Conservation (phyloP, 2,888 invertebrate genomes). For the Ormia ochracea region DNA sequence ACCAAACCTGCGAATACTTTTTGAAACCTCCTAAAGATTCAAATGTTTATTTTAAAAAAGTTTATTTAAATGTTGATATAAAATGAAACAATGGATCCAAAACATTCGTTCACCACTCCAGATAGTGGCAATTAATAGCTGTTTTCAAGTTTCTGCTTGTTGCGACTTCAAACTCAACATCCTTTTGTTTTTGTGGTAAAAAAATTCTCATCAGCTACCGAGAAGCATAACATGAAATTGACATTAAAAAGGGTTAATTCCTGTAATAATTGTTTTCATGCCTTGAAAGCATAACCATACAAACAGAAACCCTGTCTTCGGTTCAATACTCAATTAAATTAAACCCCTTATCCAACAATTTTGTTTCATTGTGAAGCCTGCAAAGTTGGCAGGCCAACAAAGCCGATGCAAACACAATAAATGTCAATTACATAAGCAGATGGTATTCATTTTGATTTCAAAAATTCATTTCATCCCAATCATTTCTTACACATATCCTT, state of each 20-base stretch:
- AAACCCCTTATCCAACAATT: slow-evolving; percentile 14
- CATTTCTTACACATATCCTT: background rate
- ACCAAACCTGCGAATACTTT: too few species aligned
- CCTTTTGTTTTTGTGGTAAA: background rate
- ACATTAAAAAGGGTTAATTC: slow-evolving; percentile 44
- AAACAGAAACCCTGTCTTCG: background rate
- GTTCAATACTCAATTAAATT: background rate
- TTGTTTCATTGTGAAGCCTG: slow-evolving; percentile 12
- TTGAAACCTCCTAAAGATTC: too few species aligned
- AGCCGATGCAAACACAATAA: slow-evolving; percentile 54
- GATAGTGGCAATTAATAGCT: too few species aligned
- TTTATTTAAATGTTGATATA: too few species aligned
- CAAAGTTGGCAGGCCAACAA: slow-evolving; percentile 46
- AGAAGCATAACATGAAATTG: background rate
- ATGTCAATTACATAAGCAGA: slow-evolving; percentile 58
- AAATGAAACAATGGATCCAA: too few species aligned
- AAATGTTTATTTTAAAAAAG: too few species aligned
- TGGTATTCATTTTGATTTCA: slow-evolving; percentile 37
- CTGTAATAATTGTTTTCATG: slow-evolving; percentile 35
- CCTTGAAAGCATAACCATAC: background rate
- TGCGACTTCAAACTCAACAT: too few species aligned
- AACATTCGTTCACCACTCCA: too few species aligned
- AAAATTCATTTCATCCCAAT: slow-evolving; percentile 41
- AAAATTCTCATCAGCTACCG: background rate
- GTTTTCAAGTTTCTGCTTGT: too few species aligned